phyloP scores from a whole-genome alignment of 2,797 vertebrate species.

The Pitangus sulphuratus region DNA sequence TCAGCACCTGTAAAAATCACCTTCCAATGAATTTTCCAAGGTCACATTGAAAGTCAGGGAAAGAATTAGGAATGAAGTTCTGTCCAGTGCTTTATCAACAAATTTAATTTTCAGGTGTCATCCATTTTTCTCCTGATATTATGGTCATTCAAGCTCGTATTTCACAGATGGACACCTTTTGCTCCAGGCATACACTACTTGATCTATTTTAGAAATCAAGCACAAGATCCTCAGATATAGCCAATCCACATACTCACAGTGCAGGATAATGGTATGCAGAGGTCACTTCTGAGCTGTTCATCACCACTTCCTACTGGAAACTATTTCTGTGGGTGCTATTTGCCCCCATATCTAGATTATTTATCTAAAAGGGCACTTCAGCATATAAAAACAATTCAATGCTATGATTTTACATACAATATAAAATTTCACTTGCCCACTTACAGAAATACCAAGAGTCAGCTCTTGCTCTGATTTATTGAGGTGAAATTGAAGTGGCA shows the following conservation, averaged over 20 bases:
- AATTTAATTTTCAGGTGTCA: constrained; percentile 60
- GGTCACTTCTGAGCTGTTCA: constrained; percentile 17
- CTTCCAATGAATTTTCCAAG: constrained; percentile 12
- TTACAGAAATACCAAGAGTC: neutral
- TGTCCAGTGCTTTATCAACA: constrained; percentile 45
- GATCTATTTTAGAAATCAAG: constrained; percentile 66
- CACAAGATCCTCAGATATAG: constrained; percentile 15
- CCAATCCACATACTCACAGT: neutral
- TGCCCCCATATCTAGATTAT: neutral
- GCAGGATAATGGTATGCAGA: neutral
- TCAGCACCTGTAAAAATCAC: constrained; percentile 7
- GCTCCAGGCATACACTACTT: constrained; percentile 57
- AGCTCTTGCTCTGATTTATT: neutral
- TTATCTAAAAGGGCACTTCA: neutral
- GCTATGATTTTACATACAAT: neutral
- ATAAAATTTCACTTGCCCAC: neutral
- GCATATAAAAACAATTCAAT: neutral
- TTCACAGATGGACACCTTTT: constrained; percentile 71
- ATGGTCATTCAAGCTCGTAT: constrained; percentile 66
- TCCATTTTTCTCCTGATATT: constrained; percentile 47
- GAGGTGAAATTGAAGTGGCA: neutral
- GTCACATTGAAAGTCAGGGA: neutral
- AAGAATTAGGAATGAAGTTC: neutral
- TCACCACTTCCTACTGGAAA: neutral
- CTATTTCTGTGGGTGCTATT: neutral